Base-by-base conservation (phyloP, 2,797 vertebrate species). In the Helicolenus hilgendorfi region DNA sequence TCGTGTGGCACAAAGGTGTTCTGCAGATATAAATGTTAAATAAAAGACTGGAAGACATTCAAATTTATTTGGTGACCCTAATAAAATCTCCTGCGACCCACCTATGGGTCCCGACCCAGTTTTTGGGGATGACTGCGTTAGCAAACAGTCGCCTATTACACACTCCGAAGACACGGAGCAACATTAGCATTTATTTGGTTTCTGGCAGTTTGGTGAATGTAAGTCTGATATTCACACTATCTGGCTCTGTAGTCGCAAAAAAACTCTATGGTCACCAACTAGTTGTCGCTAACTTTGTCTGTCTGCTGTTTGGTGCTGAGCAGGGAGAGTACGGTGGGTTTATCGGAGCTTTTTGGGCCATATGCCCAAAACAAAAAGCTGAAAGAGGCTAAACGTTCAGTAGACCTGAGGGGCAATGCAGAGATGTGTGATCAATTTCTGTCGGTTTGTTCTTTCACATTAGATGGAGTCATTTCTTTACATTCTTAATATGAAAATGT, bases 341-440 rank as follows among this genome's bases (percentile, higher is more conserved):
- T 56, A 33, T 53, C 18, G 26, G 36, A 60, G 10, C 13, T 13
- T 53, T 58, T 24, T 11, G 20, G 22, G 4, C 0, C 0, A 0
- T 56, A 31, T 58, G 53, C 22, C 18, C 33, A 38, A 81, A 85
- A 77, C 72, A 45, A 33, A 49, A n/a, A 79, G 29, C 55, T 56
- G 13, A 77, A 79, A 59, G 24, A 4, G 1, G 27, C 62, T 45
- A 45, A 45, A 45, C 0, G 15, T 45, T 63, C 26, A 0, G 2
- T n/a, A n/a, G 56, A 70, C 36, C 33, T 55, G 60, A 35, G 45
- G 18, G 27, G 15, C 29, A 49, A 56, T 27, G 22, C 56, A 71
- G n/a, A 36, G 31, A 18, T 1, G 7, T 36, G 26, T 33, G 15
- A 62, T 15, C 3, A 5, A 11, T 26, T 26, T 62, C 11, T n/a